Conservation (phyloP, 2,888 invertebrate genomes). For the Catonia carolina region DNA sequence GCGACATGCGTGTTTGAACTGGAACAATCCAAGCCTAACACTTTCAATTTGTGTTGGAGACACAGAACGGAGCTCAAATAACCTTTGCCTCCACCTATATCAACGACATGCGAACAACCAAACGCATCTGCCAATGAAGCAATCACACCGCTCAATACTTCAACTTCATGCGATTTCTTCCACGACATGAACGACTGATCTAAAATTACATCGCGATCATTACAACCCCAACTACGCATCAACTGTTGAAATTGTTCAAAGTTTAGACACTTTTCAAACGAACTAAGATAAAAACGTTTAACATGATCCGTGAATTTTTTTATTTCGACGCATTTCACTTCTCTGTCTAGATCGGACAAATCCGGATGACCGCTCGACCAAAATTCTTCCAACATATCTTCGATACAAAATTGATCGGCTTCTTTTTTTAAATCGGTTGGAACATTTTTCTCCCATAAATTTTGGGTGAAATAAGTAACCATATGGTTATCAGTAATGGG, state of each 20-base stretch:
- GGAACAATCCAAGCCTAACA: constrained; percentile 77
- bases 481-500: constrained; percentile 69
- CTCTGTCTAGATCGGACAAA: too few species aligned
- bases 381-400: constrained; percentile 41
- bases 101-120: constrained; percentile 54
- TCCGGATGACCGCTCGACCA: constrained; percentile 32
- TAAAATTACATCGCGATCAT: constrained; percentile 41
- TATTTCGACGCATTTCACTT: background rate
- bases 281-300: background rate
- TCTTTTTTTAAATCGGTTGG: constrained; percentile 50
- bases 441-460: constrained; percentile 56
- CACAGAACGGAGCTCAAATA: constrained; percentile 71
- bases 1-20: constrained; percentile 60
- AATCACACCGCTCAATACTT: constrained; percentile 55
- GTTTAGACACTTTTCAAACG: constrained; percentile 43
- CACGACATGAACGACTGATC: constrained; percentile 66
- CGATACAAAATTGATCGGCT: constrained; percentile 37
- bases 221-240: constrained; percentile 40
- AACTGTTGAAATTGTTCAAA: constrained; percentile 42
- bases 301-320: background rate
- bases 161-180: constrained; percentile 77
- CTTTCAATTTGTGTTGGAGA: constrained; percentile 60
- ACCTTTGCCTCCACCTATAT: constrained; percentile 86
- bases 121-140: constrained; percentile 46
- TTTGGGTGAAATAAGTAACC: constrained; percentile 62